Evolutionary conservation across 2,888 invertebrate species (phyloP), one percentile per base, ranked within the genome.

Genomic region (Adelognathus sp.): DNA sequence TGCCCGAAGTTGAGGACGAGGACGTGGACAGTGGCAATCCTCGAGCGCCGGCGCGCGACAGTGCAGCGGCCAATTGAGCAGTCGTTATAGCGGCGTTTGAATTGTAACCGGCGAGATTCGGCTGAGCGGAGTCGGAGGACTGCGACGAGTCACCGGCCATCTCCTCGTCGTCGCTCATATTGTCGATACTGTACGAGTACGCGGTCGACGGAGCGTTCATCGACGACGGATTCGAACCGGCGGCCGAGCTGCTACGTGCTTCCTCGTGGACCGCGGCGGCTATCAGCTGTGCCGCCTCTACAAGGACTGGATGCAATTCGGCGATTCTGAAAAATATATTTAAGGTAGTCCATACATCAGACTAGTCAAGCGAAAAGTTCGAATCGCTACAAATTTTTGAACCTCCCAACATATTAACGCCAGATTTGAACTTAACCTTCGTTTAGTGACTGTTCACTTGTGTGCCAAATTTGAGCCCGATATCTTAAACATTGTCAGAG

Each of bases 1-100:
- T 75, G 11, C 85, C 79, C 4, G 82, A 76, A 1, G 87, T 84
- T 21, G 86, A 84, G 6, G 88, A 86, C 3, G 86, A 83, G 21
- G 87, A 86, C 18, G 82, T 81, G 4, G 85, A 84, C n/a, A 83
- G 64, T 1, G 86, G 86, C 44, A 86, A 83, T 67, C 84, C 79
- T 31, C 87, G 86, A 50, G 89, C 90, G 24, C 92, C 92, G 9
- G 93, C 93, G 82, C 95, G 94, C 84, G 95, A 95, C 54, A 97
- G 92, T 5, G 96, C 96, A 5, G 95, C 95, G 2, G 96, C 95
- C 3, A 97, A 91, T 87, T 96, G 96, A 39, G 96, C 95, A 24
- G 95, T 94, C 14, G 96, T 96, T 76, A 96, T 96, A 1, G 93
- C 92, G 58, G 89, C 92, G 56, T 85, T 86, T 1, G 89, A 85